A percentile compares a stretch with the other conserved stretches of the same genome.
phyloP scores from a whole-genome alignment of 2,888 invertebrate species.

The Xanthostigma xanthostigma region DNA sequence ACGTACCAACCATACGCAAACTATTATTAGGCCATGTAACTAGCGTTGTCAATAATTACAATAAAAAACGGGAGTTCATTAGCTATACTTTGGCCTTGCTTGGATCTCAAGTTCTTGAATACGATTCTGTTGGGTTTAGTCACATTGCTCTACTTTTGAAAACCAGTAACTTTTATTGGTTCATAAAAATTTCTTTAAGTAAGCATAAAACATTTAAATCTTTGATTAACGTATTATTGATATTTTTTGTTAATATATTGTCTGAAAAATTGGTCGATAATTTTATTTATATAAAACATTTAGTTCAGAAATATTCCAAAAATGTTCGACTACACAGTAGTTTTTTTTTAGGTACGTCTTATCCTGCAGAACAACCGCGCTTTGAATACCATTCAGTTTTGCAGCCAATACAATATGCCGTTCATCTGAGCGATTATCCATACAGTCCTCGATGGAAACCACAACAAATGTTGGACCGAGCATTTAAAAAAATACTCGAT shows the following conservation, averaged over 20 bases:
- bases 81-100: conserved; percentile 27
- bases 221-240: no score
- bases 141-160: conserved; percentile 43
- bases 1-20: conserved; percentile 38
- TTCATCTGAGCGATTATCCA: conserved; percentile 18
- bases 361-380: conserved; percentile 40
- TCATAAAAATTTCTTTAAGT: conserved; percentile 41
- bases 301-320: no score
- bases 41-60: conserved; percentile 21
- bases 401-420: conserved; percentile 13
- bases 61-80: conserved; percentile 31
- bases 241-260: no score
- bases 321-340: not conserved
- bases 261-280: no score
- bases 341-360: conserved; percentile 23
- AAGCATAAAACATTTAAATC: conserved; percentile 13
- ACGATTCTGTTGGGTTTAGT: conserved; percentile 29
- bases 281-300: no score
- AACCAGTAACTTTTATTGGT: conserved; percentile 45
- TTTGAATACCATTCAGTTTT: conserved; percentile 36
- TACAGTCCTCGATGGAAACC: conserved; percentile 22
- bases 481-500: conserved; percentile 19
- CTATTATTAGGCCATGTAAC: conserved; percentile 35
- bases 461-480: conserved; percentile 20
- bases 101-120: conserved; percentile 31